Evolutionary conservation across 2,113 vertebrate genomes (phyloP).

Genomic region (Aplodontia rufa): DNA sequence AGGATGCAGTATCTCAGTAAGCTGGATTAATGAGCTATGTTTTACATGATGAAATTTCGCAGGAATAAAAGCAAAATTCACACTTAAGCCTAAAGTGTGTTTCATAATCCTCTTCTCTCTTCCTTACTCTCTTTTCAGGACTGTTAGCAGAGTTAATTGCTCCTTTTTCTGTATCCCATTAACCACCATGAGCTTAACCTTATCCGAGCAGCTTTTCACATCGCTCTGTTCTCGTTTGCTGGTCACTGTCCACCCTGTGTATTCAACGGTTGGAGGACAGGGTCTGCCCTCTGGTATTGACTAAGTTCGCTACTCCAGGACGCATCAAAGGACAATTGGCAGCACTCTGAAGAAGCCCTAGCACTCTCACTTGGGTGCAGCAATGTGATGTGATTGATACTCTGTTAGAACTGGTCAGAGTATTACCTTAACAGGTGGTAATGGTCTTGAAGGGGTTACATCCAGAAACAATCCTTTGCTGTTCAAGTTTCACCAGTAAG

Average conservation of each 20-base stretch:
- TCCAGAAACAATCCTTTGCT: background rate
- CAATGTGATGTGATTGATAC: background rate
- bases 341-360: background rate
- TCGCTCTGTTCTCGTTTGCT: background rate
- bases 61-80: slow-evolving; percentile 24
- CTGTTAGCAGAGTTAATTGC: background rate
- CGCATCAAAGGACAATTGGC: background rate
- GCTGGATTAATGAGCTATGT: background rate
- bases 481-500: background rate
- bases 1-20: background rate
- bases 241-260: background rate
- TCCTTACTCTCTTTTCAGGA: background rate
- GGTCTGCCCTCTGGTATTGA: background rate
- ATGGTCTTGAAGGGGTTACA: background rate
- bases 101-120: background rate
- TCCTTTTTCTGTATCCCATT: background rate
- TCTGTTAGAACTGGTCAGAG: background rate
- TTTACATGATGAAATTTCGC: slow-evolving; percentile 24
- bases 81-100: background rate
- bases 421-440: background rate
- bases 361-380: background rate
- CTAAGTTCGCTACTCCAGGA: background rate
- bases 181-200: background rate
- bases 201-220: background rate
- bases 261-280: background rate